These are phyloP conservation scores for Hoplostethus mediterraneus DNA, from an alignment of 2,797 vertebrate species.

Conservation along the genomic window DNA sequence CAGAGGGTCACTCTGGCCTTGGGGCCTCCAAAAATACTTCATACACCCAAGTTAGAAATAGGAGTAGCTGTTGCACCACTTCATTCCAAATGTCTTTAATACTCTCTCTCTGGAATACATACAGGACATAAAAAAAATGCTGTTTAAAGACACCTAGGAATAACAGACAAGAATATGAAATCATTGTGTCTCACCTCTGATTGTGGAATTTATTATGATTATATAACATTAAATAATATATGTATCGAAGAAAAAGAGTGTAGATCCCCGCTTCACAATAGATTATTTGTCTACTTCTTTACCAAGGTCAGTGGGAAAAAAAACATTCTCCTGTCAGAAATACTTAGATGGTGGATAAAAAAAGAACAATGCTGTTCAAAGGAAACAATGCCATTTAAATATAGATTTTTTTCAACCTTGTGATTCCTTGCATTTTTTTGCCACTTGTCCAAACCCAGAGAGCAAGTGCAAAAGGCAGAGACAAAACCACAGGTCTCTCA, in stretches of 20 bases:
- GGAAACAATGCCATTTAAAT: slow-evolving; percentile 75
- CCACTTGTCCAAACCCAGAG: slow-evolving; percentile 75
- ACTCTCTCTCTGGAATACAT: background rate
- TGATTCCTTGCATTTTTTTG: slow-evolving; percentile 75
- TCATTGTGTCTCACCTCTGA: background rate
- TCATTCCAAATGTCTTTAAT: slow-evolving; percentile 15
- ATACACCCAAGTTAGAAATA: slow-evolving; percentile 13
- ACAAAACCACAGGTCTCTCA: slow-evolving; percentile 76
- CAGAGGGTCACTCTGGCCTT: slow-evolving; percentile 35
- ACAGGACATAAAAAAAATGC: background rate
- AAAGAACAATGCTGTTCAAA: slow-evolving; percentile 42
- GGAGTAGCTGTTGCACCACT: background rate
- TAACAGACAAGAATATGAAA: background rate
- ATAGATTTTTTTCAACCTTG: slow-evolving; percentile 68
- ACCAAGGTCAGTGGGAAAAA: slow-evolving; percentile 9
- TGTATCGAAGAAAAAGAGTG: background rate
- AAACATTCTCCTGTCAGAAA: slow-evolving; percentile 38
- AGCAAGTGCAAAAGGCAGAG: slow-evolving; percentile 76
- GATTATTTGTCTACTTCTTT: slow-evolving; percentile 38
- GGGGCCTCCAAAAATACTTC: slow-evolving; percentile 31
- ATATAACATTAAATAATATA: background rate
- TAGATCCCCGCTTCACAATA: slow-evolving; percentile 15
- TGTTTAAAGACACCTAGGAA: background rate
- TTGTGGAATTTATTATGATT: background rate
- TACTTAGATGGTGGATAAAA: slow-evolving; percentile 53